These are phyloP conservation scores for Gymnobelideus leadbeateri DNA, from an alignment of 2,113 vertebrate genomes.

Conservation along the genomic window DNA sequence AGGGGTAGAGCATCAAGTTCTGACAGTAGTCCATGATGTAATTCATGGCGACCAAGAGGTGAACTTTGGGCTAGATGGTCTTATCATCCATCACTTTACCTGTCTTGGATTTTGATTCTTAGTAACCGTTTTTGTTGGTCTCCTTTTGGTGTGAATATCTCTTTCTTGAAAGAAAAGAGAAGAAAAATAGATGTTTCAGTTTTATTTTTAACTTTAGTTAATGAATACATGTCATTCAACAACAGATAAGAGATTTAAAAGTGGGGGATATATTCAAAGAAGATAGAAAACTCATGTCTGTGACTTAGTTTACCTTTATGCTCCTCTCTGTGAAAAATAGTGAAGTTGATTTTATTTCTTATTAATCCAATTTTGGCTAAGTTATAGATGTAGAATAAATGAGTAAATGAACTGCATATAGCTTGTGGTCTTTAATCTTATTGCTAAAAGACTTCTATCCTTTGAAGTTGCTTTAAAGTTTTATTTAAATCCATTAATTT, in stretches of 20 bases:
- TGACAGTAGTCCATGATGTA: background rate
- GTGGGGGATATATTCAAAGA: conserved; percentile 37
- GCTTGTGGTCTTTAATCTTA: conserved; percentile 55
- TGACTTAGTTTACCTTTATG: conserved; percentile 22
- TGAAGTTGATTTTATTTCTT: background rate
- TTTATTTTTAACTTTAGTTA: conserved; percentile 39
- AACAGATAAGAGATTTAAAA: conserved; percentile 35
- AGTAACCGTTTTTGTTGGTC: no score
- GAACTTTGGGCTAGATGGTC: background rate
- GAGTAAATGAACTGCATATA: conserved; percentile 11
- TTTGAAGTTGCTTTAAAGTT: conserved; percentile 46
- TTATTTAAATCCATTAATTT: background rate
- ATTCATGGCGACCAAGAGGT: background rate
- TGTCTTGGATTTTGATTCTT: background rate
- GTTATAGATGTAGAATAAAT: background rate
- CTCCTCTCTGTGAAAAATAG: conserved; percentile 27
- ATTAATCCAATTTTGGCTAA: conserved; percentile 37
- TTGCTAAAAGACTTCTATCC: background rate
- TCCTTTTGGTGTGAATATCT: background rate
- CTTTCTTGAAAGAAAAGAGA: background rate
- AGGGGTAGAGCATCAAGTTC: background rate
- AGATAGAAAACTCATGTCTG: conserved; percentile 22
- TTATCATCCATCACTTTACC: background rate
- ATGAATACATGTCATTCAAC: conserved; percentile 26
- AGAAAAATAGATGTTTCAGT: background rate